Evolutionary conservation across 1,140 invertebrate genomes (phyloP).

Genomic region (Apis laboriosa): DNA sequence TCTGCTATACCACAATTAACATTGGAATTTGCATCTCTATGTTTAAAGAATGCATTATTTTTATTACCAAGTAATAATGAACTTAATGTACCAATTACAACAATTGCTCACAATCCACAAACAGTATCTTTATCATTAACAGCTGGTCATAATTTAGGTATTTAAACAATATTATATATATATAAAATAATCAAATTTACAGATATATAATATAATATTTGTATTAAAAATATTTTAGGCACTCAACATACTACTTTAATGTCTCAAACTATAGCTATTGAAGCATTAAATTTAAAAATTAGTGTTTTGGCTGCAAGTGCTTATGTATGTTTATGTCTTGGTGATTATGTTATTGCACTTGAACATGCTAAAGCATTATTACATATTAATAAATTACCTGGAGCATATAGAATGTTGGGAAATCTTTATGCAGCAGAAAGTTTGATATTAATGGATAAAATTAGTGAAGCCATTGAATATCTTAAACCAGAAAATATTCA

Average conservation of each 20-base stretch:
- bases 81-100: conserved; percentile 62
- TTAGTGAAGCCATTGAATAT: conserved; percentile 91
- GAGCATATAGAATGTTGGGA: conserved; percentile 88
- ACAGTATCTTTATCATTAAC: conserved; percentile 69
- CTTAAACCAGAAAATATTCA: conserved; percentile 89
- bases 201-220: neutral
- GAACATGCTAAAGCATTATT: conserved; percentile 88
- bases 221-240: conserved; percentile 50
- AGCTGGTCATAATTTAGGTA: conserved; percentile 65
- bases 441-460: conserved; percentile 90
- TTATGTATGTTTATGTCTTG: conserved; percentile 92
- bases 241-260: conserved; percentile 62
- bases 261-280: conserved; percentile 67
- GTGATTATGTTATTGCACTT: conserved; percentile 91
- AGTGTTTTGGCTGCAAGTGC: conserved; percentile 89
- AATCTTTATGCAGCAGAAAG: conserved; percentile 95
- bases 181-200: no score
- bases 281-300: conserved; percentile 82
- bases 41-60: conserved; percentile 91
- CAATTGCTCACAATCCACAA: conserved; percentile 59
- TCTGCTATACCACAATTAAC: conserved; percentile 92
- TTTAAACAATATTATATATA: conserved; percentile 13
- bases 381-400: conserved; percentile 84
- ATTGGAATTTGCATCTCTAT: conserved; percentile 94
- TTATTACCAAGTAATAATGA: conserved; percentile 80